phyloP scores from a whole-genome alignment of 1,140 invertebrate species.

The Heliconius congener region DNA sequence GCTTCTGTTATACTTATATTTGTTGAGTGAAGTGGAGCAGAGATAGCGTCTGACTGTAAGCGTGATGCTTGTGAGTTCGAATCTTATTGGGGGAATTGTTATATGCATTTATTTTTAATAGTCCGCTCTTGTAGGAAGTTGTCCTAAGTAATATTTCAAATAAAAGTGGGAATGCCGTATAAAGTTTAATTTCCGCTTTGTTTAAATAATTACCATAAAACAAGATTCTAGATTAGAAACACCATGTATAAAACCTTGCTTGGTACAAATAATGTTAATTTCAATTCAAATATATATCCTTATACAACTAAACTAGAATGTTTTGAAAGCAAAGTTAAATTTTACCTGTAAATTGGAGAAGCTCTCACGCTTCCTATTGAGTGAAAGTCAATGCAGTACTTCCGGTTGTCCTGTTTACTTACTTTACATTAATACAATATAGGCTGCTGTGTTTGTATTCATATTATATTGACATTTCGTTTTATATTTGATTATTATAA shows the following conservation, averaged over 20 bases:
- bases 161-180: too few species aligned
- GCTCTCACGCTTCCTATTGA: slow-evolving; percentile 7
- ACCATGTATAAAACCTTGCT: not conserved
- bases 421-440: not conserved
- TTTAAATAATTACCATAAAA: not conserved
- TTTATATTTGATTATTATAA: not conserved
- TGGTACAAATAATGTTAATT: not conserved
- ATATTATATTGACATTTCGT: not conserved
- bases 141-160: too few species aligned
- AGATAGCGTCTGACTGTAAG: too few species aligned
- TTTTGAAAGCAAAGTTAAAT: slow-evolving; percentile 3
- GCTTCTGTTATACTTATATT: not conserved
- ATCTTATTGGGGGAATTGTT: too few species aligned
- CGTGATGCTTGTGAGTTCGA: too few species aligned
- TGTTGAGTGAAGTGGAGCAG: not conserved
- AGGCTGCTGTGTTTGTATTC: not conserved
- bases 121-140: too few species aligned
- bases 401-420: not conserved
- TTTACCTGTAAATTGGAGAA: slow-evolving; percentile 11
- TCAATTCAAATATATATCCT: not conserved
- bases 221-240: not conserved
- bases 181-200: not conserved
- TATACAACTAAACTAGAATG: not conserved
- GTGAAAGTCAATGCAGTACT: not conserved
- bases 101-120: too few species aligned